phyloP scores from a whole-genome alignment of 2,888 invertebrate species.

The Anodontia alba region DNA sequence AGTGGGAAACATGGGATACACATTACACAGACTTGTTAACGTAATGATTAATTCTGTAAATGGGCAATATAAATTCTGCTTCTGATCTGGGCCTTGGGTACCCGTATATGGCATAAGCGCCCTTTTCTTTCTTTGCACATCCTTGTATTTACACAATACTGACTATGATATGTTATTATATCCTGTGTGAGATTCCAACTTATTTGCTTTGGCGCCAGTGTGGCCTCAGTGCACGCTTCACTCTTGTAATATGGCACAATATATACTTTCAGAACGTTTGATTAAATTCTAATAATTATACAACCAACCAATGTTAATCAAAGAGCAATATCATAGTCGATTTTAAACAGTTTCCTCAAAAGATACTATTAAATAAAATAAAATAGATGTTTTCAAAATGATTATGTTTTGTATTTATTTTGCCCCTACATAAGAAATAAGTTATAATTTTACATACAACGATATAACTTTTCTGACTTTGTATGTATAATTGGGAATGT shows the following conservation, averaged over 20 bases:
- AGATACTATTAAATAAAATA: background rate
- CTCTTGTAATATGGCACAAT: background rate
- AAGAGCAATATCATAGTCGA: background rate
- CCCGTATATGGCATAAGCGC: too few species aligned
- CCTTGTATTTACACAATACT: background rate
- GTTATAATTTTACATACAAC: background rate
- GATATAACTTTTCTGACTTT: background rate
- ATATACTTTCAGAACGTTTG: conserved; percentile 1
- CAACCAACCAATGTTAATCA: background rate
- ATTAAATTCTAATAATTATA: conserved; percentile 4
- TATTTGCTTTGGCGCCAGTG: background rate
- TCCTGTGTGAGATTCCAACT: background rate
- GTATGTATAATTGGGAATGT: too few species aligned
- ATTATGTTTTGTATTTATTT: conserved; percentile 3
- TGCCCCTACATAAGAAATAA: background rate
- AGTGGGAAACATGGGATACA: too few species aligned
- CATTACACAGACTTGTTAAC: too few species aligned
- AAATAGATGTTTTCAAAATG: background rate
- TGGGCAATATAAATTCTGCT: too few species aligned
- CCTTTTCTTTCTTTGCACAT: too few species aligned
- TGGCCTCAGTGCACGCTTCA: background rate
- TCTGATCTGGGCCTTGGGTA: too few species aligned
- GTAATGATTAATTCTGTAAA: too few species aligned
- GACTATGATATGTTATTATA: background rate
- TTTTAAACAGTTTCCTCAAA: background rate